These are phyloP conservation scores for Epinephelus lanceolatus DNA, from an alignment of 2,113 vertebrate species.

Conservation along the genomic window DNA sequence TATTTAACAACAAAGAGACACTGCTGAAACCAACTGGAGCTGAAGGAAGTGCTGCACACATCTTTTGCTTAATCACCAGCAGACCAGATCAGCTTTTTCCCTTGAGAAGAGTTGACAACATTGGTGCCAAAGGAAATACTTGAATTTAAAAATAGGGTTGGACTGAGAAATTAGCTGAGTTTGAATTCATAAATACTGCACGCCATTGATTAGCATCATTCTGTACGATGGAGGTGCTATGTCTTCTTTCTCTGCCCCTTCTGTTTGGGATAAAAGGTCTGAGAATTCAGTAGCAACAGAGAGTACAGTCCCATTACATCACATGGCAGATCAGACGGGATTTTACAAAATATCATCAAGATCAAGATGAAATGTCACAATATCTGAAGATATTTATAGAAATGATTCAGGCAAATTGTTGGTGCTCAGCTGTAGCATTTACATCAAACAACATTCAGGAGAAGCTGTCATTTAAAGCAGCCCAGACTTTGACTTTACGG, in stretches of 20 bases:
- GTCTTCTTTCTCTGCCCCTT: not conserved
- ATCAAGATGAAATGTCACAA: not conserved
- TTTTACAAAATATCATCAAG: not conserved
- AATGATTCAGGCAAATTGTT: no score
- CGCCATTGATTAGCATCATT: not conserved
- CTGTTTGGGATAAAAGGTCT: not conserved
- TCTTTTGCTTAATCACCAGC: not conserved
- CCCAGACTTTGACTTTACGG: no score
- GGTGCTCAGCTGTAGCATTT: no score
- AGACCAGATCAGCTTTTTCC: not conserved
- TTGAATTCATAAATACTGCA: constrained; percentile 25
- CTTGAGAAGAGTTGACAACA: not conserved
- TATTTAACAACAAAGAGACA: not conserved
- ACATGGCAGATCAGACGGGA: not conserved
- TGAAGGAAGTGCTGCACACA: not conserved
- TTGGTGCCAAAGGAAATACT: not conserved
- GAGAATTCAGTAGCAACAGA: not conserved
- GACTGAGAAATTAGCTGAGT: not conserved
- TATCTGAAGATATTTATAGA: not conserved
- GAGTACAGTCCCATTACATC: not conserved
- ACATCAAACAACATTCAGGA: no score
- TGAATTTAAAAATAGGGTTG: not conserved
- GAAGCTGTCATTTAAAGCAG: no score
- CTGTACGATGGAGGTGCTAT: not conserved
- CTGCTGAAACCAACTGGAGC: not conserved